Evolutionary conservation across 2,113 vertebrate species (phyloP).

Genomic region (Callionymus lyra): DNA sequence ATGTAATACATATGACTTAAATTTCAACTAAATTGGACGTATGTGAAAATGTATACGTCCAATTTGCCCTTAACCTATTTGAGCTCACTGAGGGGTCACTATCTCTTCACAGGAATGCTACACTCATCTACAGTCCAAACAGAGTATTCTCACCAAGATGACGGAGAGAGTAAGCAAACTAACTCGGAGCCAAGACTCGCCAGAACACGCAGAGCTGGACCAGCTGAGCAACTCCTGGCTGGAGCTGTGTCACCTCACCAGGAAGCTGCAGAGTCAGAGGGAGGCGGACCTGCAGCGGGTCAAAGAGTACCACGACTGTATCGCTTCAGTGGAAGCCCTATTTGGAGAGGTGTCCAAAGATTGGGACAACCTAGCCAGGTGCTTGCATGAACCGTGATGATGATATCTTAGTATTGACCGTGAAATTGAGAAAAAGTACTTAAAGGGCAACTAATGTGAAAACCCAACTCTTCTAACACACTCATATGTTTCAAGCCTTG

Average conservation of each 20-base stretch:
- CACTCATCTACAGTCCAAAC: conserved; percentile 79
- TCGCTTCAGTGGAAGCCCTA: conserved; percentile 75
- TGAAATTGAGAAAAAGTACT: no score
- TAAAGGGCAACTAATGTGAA: no score
- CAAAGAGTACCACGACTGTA: conserved; percentile 75
- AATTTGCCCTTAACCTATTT: background rate
- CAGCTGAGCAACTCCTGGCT: conserved; percentile 81
- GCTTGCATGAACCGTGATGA: no score
- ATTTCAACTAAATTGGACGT: background rate
- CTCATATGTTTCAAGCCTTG: no score
- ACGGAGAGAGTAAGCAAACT: conserved; percentile 77
- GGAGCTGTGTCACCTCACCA: conserved; percentile 80
- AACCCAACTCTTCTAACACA: no score
- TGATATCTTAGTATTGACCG: no score
- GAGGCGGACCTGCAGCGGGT: conserved; percentile 84
- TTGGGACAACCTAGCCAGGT: conserved; percentile 95
- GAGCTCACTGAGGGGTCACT: no score
- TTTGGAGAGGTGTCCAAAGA: conserved; percentile 89
- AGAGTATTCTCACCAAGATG: conserved; percentile 72
- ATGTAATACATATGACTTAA: no score
- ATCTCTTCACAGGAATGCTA: conserved; percentile 73
- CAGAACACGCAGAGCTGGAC: conserved; percentile 79
- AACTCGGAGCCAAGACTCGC: conserved; percentile 77
- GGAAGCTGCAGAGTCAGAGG: conserved; percentile 73
- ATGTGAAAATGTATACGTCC: no score